phyloP scores from a whole-genome alignment of 37 sponge, comb jelly and placozoan genomes.

The Halisarca cf. caerulea region DNA sequence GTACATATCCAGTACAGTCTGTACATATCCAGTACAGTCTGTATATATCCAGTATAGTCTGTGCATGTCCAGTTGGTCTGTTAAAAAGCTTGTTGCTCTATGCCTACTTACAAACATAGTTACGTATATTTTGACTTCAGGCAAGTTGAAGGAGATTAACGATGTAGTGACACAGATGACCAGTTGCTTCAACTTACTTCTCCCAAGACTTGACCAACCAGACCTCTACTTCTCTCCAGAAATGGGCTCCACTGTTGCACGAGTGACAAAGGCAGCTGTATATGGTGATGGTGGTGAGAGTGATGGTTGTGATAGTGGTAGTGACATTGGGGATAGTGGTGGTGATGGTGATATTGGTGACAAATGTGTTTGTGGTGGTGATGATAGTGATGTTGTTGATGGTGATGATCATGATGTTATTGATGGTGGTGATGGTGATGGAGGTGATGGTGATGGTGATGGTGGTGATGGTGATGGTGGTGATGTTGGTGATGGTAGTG shows the following conservation, averaged over 20 bases:
- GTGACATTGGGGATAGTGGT: neutral
- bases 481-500: neutral
- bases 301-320: neutral
- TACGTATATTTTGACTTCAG: neutral
- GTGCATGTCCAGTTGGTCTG: too few species aligned
- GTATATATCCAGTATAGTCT: too few species aligned
- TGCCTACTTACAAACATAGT: too few species aligned
- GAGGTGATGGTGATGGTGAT: neutral
- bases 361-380: neutral
- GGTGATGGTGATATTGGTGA: neutral
- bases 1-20: too few species aligned
- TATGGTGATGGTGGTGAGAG: too few species aligned
- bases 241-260: neutral
- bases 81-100: too few species aligned
- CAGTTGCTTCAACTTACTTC: conserved; percentile 68
- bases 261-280: too few species aligned
- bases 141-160: conserved; percentile 50
- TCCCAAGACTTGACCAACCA: conserved; percentile 59
- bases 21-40: too few species aligned
- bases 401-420: neutral
- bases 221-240: conserved; percentile 28
- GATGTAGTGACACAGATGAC: conserved; percentile 57
- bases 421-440: too few species aligned
- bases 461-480: neutral
- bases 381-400: neutral